Evolutionary conservation across 2,888 invertebrate genomes (phyloP).

Genomic region (Kuschelorhynchus macadamiae): DNA sequence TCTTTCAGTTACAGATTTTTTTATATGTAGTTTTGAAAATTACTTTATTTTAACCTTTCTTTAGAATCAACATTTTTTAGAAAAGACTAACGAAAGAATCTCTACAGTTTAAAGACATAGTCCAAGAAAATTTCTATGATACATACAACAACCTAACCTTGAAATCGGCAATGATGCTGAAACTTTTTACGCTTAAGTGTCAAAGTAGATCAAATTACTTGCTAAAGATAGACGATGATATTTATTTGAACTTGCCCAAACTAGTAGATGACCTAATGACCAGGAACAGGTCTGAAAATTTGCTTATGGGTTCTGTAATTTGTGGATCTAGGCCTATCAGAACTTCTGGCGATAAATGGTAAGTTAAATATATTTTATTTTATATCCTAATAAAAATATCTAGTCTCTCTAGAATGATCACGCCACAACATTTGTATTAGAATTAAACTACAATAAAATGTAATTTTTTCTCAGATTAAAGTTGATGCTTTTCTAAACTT

Average conservation of each 20-base stretch:
- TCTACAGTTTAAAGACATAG: conserved; percentile 79
- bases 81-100: conserved; percentile 64
- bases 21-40: neutral
- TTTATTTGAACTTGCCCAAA: conserved; percentile 80
- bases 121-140: conserved; percentile 87
- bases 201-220: conserved; percentile 72
- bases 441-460: too few species aligned
- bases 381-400: neutral
- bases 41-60: too few species aligned
- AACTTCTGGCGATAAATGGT: conserved; percentile 85
- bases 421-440: too few species aligned
- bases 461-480: too few species aligned
- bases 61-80: conserved; percentile 69
- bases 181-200: conserved; percentile 83
- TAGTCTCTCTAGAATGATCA: too few species aligned
- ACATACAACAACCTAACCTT: conserved; percentile 89
- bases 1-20: neutral
- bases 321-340: conserved; percentile 83
- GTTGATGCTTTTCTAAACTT: too few species aligned
- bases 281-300: conserved; percentile 63
- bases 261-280: conserved; percentile 55
- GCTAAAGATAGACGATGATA: conserved; percentile 90
- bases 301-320: conserved; percentile 84
- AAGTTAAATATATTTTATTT: conserved; percentile 53
- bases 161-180: conserved; percentile 88